phyloP scores from a whole-genome alignment of 2,113 vertebrate species.

The Leiothrix lutea region DNA sequence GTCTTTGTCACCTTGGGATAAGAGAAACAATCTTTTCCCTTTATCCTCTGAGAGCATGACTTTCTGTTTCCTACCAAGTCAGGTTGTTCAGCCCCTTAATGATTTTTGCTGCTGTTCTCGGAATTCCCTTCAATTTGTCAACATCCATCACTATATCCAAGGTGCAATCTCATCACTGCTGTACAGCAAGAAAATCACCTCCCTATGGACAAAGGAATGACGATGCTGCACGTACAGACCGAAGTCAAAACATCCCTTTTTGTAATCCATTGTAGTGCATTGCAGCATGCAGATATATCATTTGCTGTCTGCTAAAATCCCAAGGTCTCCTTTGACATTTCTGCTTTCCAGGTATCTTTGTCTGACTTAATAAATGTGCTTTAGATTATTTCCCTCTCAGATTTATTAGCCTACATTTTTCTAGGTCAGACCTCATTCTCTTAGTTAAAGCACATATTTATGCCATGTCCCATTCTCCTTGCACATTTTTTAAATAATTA shows the following conservation, averaged over 20 bases:
- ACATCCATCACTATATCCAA: constrained; percentile 40
- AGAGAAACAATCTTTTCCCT: not conserved
- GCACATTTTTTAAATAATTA: not conserved
- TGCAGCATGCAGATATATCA: constrained; percentile 20
- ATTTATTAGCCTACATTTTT: constrained; percentile 50
- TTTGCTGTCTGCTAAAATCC: constrained; percentile 11
- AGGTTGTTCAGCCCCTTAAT: constrained; percentile 5
- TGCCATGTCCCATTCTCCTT: not conserved
- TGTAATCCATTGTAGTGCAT: constrained; percentile 11
- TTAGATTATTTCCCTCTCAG: constrained; percentile 43
- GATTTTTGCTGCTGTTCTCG: constrained; percentile 43
- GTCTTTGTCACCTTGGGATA: not conserved
- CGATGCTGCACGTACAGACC: not conserved
- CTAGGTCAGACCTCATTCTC: constrained; percentile 21
- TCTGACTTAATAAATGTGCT: constrained; percentile 45
- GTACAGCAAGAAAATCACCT: not conserved
- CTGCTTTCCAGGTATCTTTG: constrained; percentile 57
- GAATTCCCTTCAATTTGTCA: constrained; percentile 64
- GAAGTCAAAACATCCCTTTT: constrained; percentile 6
- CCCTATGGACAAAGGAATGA: constrained; percentile 16
- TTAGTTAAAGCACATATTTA: not conserved
- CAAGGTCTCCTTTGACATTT: constrained; percentile 46
- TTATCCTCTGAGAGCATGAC: not conserved
- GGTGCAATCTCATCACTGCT: not conserved
- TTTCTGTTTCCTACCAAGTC: constrained; percentile 12